These are phyloP conservation scores for Calosoma granatense DNA, from an alignment of 1,140 invertebrate genomes.

Conservation along the genomic window DNA sequence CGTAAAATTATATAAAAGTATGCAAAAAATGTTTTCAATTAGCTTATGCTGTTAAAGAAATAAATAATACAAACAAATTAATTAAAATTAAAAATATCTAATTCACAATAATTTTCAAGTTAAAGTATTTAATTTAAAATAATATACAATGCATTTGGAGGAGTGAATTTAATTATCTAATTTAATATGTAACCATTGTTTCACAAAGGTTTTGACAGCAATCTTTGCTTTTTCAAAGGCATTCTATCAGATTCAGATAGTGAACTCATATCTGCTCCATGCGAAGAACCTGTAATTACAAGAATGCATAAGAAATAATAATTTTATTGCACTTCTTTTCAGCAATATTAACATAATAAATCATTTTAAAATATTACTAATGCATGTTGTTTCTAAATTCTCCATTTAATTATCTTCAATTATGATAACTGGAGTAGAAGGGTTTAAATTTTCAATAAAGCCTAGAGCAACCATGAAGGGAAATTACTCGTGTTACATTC, in stretches of 20 bases:
- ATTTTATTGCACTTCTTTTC: constrained; percentile 15
- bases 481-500: constrained; percentile 48
- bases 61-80: no score
- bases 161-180: background rate
- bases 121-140: no score
- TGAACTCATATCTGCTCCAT: background rate
- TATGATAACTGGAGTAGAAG: constrained; percentile 40
- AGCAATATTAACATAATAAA: constrained; percentile 36
- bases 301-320: background rate
- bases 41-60: no score
- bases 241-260: background rate
- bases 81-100: no score
- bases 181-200: background rate
- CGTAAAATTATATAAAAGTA: no score
- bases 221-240: background rate
- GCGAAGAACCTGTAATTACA: background rate
- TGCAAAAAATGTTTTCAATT: no score
- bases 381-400: no score
- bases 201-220: background rate
- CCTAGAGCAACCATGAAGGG: constrained; percentile 51
- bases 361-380: no score
- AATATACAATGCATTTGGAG: no score
- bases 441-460: constrained; percentile 40
- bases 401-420: constrained; percentile 24
- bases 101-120: no score